These are phyloP conservation scores for Xylocopa sonorina DNA, from an alignment of 1,140 invertebrate species.

Conservation along the genomic window DNA sequence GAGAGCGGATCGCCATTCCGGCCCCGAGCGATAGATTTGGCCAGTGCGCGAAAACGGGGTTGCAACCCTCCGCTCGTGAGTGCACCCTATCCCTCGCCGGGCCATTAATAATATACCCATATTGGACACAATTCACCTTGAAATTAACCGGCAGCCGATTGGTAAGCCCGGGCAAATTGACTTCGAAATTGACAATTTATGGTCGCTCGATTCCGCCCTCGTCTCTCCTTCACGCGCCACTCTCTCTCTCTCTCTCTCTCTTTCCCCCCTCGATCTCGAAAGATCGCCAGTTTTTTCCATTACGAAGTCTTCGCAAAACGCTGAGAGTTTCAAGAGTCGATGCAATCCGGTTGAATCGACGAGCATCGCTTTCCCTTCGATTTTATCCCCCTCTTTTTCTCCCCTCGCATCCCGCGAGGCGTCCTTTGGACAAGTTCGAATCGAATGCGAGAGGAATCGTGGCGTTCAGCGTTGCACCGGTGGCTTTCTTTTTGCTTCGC, in stretches of 20 bases:
- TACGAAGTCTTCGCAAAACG: neutral
- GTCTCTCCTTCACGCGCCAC: slow-evolving; percentile 20
- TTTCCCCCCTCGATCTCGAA: neutral
- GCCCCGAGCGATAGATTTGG: slow-evolving; percentile 79
- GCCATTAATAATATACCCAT: slow-evolving; percentile 83
- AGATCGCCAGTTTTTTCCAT: neutral
- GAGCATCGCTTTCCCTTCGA: too few relatives aligned
- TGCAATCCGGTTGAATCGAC: too few relatives aligned
- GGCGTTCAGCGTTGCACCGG: slow-evolving; percentile 32
- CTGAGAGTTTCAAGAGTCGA: too few relatives aligned
- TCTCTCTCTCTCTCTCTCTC: slow-evolving; percentile 2
- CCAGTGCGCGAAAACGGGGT: slow-evolving; percentile 79
- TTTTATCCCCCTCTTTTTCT: neutral
- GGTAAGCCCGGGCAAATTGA: slow-evolving; percentile 82
- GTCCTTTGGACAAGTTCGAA: slow-evolving; percentile 1
- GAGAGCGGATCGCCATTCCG: slow-evolving; percentile 56
- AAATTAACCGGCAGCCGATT: slow-evolving; percentile 83
- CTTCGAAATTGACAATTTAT: slow-evolving; percentile 83
- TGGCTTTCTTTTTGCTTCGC: slow-evolving; percentile 24
- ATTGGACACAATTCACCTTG: slow-evolving; percentile 83
- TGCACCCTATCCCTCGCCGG: slow-evolving; percentile 76
- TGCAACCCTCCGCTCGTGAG: slow-evolving; percentile 70
- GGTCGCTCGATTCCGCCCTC: slow-evolving; percentile 65
- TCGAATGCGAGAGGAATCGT: neutral
- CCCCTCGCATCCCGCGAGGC: neutral